Base-by-base conservation (phyloP, 2,797 vertebrate genomes). In the Ctenopoma kingsleyae region DNA sequence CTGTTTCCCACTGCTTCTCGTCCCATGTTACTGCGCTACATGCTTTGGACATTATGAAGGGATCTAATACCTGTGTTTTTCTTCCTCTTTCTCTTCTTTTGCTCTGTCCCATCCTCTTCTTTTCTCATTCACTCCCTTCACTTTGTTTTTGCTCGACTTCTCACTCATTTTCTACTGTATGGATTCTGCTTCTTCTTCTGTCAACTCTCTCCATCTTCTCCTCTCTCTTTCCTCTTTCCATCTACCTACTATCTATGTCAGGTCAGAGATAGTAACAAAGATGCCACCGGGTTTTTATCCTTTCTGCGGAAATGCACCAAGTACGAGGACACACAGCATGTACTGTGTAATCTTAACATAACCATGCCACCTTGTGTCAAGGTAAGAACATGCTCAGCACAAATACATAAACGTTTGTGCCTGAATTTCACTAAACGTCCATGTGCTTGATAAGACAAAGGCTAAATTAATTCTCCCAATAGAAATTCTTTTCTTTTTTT, bases 261-360 rank as follows among this genome's bases (percentile, higher is more conserved):
- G 98, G 96, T 99, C 70, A 94, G 98, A 85, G 97, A 99, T 85
- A 96, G 93, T 88, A 97, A 97, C 80, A 96, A 98, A 62, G 98
- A 99, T 16, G 91, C 96, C 5, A 87, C 94, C 0, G 98, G 98
- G 51, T 97, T 97, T 80, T 81, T 99, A 71, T 98, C 96, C 0
- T 99, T 99, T 83, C 88, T 99, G 74, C 94, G 98, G 57, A 99
- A 98, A 78, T 95, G 96, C 10, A 99, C 98, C 91, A 99, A 99
- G 79, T 99, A 99, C 0, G 98, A 99, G 80, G 97, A 98, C 70
- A 67, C 95, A 0, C 98, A 98, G 89, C 98, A 98, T 0, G 95
- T 96, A 2, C 95, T 99, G 76, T 99, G 98, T 85, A 98, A 99
- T 91, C 92, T 99, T 74, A 98, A 97, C 86, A 94, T 99, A 92